Conservation (phyloP, 2,113 vertebrate species). For the Coptodon bakossiorum region DNA sequence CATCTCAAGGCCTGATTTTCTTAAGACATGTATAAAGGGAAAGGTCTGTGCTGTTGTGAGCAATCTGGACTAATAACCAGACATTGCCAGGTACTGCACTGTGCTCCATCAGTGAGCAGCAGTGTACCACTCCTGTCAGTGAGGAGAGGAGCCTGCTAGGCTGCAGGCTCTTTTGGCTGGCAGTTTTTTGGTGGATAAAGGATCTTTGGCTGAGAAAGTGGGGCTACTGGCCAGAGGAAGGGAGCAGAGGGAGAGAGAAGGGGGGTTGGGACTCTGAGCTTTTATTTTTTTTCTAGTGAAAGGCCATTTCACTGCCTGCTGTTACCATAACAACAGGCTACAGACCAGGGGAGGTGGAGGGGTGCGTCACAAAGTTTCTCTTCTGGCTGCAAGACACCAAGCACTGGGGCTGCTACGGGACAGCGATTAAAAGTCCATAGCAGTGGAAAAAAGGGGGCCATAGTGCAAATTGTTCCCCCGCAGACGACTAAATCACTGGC, state of each 20-base stretch:
- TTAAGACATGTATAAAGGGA: neutral
- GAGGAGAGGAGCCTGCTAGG: constrained; percentile 5
- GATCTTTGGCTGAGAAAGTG: constrained; percentile 53
- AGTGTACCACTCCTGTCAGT: neutral
- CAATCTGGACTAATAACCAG: constrained; percentile 14
- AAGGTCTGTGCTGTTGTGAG: neutral
- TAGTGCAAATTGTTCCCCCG: neutral
- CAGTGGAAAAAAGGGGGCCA: neutral
- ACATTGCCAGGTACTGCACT: neutral
- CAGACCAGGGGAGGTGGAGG: constrained; percentile 41
- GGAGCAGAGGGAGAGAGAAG: neutral
- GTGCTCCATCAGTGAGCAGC: constrained; percentile 2
- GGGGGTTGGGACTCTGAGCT: constrained; percentile 30
- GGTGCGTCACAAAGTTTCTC: constrained; percentile 64
- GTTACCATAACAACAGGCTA: constrained; percentile 69
- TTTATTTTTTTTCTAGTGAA: constrained; percentile 42
- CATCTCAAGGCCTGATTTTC: neutral
- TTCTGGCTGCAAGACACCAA: constrained; percentile 34
- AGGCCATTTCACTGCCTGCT: constrained; percentile 69
- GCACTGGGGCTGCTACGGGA: constrained; percentile 8
- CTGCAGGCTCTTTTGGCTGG: constrained; percentile 4
- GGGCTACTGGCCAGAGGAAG: constrained; percentile 54
- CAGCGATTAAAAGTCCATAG: constrained; percentile 7
- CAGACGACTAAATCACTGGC: neutral
- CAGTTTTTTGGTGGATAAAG: constrained; percentile 32